Evolutionary conservation across 2,113 vertebrate species (phyloP).

Genomic region (Aspiorhynchus laticeps): DNA sequence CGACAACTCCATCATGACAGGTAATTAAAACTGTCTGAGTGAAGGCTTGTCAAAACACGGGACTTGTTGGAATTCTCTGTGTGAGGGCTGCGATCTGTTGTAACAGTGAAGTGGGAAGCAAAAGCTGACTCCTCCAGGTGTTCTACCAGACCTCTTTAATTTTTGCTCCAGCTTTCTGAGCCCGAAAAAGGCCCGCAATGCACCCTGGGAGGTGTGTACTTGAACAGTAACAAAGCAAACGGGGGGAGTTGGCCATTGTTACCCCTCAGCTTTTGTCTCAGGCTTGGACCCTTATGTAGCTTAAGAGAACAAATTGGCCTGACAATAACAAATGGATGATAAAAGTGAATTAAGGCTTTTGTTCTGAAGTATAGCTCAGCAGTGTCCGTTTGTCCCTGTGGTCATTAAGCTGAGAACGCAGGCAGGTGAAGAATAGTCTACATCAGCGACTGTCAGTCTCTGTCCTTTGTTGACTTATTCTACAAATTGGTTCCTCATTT

Average conservation of each 20-base stretch:
- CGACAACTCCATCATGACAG: conserved; percentile 41
- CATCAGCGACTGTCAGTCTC: conserved; percentile 78
- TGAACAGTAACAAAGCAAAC: conserved; percentile 67
- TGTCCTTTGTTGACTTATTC: conserved; percentile 56
- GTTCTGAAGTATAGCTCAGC: conserved; percentile 68
- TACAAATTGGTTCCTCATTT: background rate
- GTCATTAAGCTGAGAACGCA: conserved; percentile 75
- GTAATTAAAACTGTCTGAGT: conserved; percentile 51
- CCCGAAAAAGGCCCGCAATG: conserved; percentile 72
- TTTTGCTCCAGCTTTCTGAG: conserved; percentile 68
- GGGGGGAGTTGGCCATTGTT: conserved; percentile 79
- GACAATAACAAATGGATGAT: conserved; percentile 87
- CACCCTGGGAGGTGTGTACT: conserved; percentile 74
- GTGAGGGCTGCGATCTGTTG: conserved; percentile 59
- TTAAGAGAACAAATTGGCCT: conserved; percentile 95
- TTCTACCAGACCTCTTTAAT: conserved; percentile 63
- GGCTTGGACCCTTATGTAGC: conserved; percentile 85
- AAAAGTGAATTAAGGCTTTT: conserved; percentile 79
- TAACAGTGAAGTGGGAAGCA: conserved; percentile 61
- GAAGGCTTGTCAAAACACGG: conserved; percentile 54
- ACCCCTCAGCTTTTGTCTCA: conserved; percentile 84
- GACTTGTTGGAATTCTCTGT: conserved; percentile 50
- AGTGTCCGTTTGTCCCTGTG: conserved; percentile 75
- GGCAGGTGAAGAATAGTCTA: conserved; percentile 79
- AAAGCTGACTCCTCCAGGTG: conserved; percentile 71